A percentile compares a stretch with the other conserved stretches of the same genome.
phyloP scores from a whole-genome alignment of 2,888 invertebrate species.

The Monoplex corrugatus region DNA sequence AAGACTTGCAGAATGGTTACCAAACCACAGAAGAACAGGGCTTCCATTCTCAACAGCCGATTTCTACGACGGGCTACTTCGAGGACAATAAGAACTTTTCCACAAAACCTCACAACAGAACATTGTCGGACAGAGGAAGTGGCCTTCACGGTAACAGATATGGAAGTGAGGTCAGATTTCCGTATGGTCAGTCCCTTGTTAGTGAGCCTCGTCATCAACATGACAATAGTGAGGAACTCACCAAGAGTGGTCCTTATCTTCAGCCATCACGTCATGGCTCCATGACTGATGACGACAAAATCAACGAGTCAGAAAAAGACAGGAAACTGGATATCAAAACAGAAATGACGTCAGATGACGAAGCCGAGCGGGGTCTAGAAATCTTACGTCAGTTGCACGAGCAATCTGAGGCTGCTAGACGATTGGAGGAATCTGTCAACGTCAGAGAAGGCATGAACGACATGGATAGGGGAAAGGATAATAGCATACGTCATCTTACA shows the following conservation, averaged over 20 bases:
- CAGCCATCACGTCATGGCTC: neutral
- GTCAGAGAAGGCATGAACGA: neutral
- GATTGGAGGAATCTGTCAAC: neutral
- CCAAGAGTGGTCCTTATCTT: neutral
- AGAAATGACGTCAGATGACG: neutral
- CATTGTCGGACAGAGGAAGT: no score
- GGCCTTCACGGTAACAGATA: no score
- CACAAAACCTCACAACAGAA: no score
- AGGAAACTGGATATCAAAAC: neutral
- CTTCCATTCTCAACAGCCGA: no score
- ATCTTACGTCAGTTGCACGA: slow-evolving; percentile 32
- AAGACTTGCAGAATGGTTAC: no score
- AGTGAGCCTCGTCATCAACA: neutral
- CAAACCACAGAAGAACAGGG: no score
- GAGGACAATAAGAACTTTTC: no score
- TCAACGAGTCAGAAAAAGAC: neutral
- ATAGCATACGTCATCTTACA: neutral
- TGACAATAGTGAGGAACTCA: neutral
- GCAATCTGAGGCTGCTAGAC: neutral
- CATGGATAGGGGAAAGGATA: no score
- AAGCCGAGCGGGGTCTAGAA: neutral
- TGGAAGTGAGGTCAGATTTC: no score
- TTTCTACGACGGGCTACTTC: no score
- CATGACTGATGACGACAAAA: slow-evolving; percentile 35
- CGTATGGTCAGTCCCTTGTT: no score